These are phyloP conservation scores for Ardeotis arabs DNA, from an alignment of 2,113 vertebrate species.

Conservation along the genomic window DNA sequence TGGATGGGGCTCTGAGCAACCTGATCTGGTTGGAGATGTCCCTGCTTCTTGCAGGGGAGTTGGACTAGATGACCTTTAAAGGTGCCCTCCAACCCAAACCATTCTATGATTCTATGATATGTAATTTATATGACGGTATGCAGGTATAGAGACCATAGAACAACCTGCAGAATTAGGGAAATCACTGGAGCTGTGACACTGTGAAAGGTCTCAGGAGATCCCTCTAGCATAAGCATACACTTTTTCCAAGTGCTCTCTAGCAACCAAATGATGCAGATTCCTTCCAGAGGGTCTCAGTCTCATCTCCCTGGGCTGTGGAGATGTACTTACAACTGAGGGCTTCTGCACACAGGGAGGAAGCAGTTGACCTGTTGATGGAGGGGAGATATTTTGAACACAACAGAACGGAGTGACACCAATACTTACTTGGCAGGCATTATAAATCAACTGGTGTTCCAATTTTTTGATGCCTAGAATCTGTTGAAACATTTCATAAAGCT, in stretches of 20 bases:
- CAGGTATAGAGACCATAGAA: background rate
- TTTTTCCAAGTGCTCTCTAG: background rate
- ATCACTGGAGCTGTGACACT: background rate
- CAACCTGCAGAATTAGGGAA: background rate
- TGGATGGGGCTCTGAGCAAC: too few species aligned
- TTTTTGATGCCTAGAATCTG: slow-evolving; percentile 94
- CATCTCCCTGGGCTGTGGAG: background rate
- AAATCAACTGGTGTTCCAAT: slow-evolving; percentile 95
- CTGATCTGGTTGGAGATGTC: too few species aligned
- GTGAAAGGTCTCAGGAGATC: background rate
- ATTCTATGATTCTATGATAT: background rate
- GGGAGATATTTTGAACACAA: background rate
- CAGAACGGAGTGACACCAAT: background rate
- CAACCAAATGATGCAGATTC: background rate
- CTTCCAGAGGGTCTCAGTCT: background rate
- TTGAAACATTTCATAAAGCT: slow-evolving; percentile 98
- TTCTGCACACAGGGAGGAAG: background rate
- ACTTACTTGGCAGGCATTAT: slow-evolving; percentile 96
- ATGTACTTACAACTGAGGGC: background rate
- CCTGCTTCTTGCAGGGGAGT: too few species aligned
- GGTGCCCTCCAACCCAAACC: too few species aligned
- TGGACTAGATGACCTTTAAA: too few species aligned
- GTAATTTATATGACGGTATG: background rate
- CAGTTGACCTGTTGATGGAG: background rate
- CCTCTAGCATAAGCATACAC: background rate